A percentile compares a stretch with the other conserved stretches of the same genome.
Evolutionary conservation across 2,888 invertebrate genomes (phyloP).

Genomic region (Tipula unca): DNA sequence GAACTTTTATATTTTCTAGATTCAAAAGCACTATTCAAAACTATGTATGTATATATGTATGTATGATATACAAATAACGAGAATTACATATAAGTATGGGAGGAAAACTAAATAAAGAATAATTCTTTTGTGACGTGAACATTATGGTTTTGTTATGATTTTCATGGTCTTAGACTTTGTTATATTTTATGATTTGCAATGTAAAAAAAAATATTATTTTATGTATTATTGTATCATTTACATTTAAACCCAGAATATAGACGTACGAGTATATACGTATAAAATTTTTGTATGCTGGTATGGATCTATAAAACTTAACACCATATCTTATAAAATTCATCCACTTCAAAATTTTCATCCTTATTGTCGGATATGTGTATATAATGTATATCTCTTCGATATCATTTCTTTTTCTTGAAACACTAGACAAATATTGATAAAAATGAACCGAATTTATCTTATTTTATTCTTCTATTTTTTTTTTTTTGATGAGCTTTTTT

Average conservation of each 20-base stretch:
- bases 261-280: background rate
- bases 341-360: background rate
- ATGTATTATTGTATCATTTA: background rate
- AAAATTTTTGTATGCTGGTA: background rate
- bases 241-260: background rate
- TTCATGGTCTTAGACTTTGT: background rate
- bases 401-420: background rate
- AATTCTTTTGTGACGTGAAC: background rate
- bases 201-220: background rate
- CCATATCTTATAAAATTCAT: background rate
- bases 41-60: background rate
- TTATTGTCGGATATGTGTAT: background rate
- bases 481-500: background rate
- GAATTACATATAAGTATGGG: background rate
- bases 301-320: background rate
- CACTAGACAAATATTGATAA: conserved; percentile 9
- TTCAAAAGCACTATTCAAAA: background rate
- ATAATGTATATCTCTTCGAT: background rate
- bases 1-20: background rate
- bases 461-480: background rate
- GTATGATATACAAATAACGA: background rate
- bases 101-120: background rate
- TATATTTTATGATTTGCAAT: background rate
- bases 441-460: background rate
- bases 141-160: background rate